Evolutionary conservation across 2,797 vertebrate genomes (phyloP).

Genomic region (Pseudomugil tenellus): DNA sequence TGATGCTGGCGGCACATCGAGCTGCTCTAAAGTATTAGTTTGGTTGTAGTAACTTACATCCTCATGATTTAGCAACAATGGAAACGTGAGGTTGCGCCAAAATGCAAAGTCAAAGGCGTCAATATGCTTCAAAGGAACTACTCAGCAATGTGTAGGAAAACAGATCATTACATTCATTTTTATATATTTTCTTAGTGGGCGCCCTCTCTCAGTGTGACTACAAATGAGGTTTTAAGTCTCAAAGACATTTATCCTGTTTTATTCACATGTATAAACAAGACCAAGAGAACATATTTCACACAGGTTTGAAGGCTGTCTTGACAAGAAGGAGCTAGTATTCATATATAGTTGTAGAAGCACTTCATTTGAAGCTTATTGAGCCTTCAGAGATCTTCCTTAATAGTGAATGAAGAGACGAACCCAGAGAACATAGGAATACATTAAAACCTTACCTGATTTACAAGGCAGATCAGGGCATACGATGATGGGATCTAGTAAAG

Average conservation of each 20-base stretch:
- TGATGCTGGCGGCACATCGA: slow-evolving; percentile 32
- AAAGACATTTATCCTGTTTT: background rate
- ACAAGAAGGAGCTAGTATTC: background rate
- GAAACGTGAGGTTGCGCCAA: background rate
- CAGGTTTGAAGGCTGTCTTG: background rate
- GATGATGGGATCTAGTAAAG: slow-evolving; percentile 87
- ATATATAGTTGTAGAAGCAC: background rate
- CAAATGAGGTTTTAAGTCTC: background rate
- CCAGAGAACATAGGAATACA: background rate
- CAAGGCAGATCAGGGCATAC: slow-evolving; percentile 95
- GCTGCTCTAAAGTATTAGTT: slow-evolving; percentile 23
- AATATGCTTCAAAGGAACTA: slow-evolving; percentile 42
- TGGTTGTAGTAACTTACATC: slow-evolving; percentile 11
- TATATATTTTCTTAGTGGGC: no score
- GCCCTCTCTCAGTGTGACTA: background rate
- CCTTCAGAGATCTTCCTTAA: slow-evolving; percentile 2
- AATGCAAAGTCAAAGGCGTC: slow-evolving; percentile 6
- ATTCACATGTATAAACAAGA: background rate
- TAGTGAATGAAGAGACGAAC: slow-evolving; percentile 4
- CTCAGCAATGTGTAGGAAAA: background rate
- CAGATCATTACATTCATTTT: background rate
- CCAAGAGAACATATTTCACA: background rate
- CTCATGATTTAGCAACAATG: slow-evolving; percentile 11
- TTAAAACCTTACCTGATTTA: slow-evolving; percentile 89
- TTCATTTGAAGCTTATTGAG: slow-evolving; percentile 36